Percentiles rank a stretch among this genome's conserved stretches.
Evolutionary conservation across 2,113 vertebrate species (phyloP).

Genomic region (Mungos mungo): DNA sequence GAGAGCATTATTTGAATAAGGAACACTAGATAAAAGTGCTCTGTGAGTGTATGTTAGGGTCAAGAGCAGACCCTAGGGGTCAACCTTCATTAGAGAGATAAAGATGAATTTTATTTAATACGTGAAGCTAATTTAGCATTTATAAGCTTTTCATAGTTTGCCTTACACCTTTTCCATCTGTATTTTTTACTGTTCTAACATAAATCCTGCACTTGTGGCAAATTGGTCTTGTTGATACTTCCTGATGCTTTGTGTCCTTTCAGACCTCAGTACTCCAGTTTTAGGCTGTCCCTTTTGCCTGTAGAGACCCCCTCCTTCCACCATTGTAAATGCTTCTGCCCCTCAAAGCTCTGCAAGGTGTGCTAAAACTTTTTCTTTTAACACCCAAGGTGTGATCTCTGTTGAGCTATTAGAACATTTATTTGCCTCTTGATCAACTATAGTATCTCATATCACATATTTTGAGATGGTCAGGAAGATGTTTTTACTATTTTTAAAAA

Average conservation of each 20-base stretch:
- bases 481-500: not conserved
- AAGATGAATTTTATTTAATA: slow-evolving; percentile 1
- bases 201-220: not conserved
- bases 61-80: not conserved
- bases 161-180: not conserved
- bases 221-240: not conserved
- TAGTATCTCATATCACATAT: not conserved
- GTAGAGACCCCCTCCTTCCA: not conserved
- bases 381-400: not conserved
- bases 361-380: not conserved
- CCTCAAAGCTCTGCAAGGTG: not conserved
- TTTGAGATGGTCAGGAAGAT: not conserved
- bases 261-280: not conserved
- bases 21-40: not conserved
- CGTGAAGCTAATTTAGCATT: not conserved
- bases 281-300: not conserved
- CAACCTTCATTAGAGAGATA: not conserved
- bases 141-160: not conserved
- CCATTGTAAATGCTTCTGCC: not conserved
- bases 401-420: not conserved
- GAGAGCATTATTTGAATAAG: slow-evolving; percentile 13
- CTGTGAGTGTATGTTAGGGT: not conserved
- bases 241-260: not conserved
- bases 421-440: not conserved
- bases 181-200: not conserved